These are phyloP conservation scores for Acrocera orbiculus DNA, from an alignment of 2,888 invertebrate species.

Conservation along the genomic window DNA sequence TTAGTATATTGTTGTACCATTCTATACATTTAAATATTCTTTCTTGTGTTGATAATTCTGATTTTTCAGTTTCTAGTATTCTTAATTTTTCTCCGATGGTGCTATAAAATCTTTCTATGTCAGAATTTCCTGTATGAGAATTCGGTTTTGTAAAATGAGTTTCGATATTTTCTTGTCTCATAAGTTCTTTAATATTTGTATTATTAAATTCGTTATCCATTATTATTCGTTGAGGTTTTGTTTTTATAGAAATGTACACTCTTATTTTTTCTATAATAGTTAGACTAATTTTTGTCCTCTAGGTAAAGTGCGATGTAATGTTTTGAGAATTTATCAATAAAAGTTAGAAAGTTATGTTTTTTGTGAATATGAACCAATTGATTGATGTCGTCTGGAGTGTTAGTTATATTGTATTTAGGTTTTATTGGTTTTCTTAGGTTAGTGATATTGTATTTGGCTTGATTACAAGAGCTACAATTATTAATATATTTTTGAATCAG, in stretches of 20 bases:
- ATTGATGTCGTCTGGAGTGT: constrained; percentile 3
- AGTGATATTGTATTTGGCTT: constrained; percentile 2
- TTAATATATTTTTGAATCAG: constrained; percentile 3
- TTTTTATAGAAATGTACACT: neutral
- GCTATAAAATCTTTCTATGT: constrained; percentile 4
- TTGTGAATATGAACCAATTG: constrained; percentile 3
- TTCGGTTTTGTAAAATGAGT: constrained; percentile 3
- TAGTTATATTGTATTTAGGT: constrained; percentile 1
- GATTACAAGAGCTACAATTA: constrained; percentile 3
- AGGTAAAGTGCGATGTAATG: constrained; percentile 1
- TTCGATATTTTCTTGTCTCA: neutral
- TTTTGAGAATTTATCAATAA: constrained; percentile 7
- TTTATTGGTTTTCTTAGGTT: constrained; percentile 6
- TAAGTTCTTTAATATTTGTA: neutral
- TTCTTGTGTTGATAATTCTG: constrained; percentile 2
- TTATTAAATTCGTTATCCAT: constrained; percentile 2
- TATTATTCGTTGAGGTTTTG: constrained; percentile 2
- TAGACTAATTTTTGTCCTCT: neutral
- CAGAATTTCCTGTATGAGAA: constrained; percentile 3
- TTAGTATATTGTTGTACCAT: constrained; percentile 4
- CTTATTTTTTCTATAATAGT: constrained; percentile 4
- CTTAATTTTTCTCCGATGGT: constrained; percentile 3
- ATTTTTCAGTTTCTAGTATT: constrained; percentile 4
- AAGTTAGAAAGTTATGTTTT: constrained; percentile 4
- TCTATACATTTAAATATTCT: constrained; percentile 7